Evolutionary conservation across 2,797 vertebrate species (phyloP), one percentile per base, ranked within the genome.

Genomic region (Eurystomus glaucurus): DNA sequence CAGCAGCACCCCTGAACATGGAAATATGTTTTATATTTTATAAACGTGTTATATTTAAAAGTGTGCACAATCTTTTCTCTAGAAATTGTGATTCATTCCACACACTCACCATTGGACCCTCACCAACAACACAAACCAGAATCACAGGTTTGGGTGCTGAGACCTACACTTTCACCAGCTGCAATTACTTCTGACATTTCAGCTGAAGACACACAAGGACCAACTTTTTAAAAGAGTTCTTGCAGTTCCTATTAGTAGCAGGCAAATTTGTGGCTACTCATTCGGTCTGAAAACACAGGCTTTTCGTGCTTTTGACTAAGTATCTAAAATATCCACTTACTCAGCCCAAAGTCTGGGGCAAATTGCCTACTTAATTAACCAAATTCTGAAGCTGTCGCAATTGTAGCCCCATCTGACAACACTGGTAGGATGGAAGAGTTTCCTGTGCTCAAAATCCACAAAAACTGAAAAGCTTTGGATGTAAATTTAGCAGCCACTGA

Each of bases 1-100:
- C 0, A 0, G 57, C 39, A 70, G 62, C 54, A 87, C 6, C 43
- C 62, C 4, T 3, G 14, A 75, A 17, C 21, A 33, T 0, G 1
- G 31, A 74, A 92, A 12, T 8, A 28, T 10, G 11, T 46, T 61
- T n/a, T 3, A 2, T 52, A 20, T 29, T 37, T 85, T 60, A 70
- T 6, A 61, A 69, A 61, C 0, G 1, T 23, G 18, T 31, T 23
- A 3, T 4, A 18, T 71, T 60, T 66, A 1, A 43, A 91, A 92
- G 37, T 6, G 22, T 6, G 26, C 28, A n/a, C 19, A 3, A 23
- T 2, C n/a, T 58, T 69, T 52, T 28, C n/a, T 77, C 72, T 46
- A 2, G 14, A 79, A 83, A 70, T 15, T 52, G 41, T 35, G 45
- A 76, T 51, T 87, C 23, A 41, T 70, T 77, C 57, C 52, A 57